Evolutionary conservation across 2,113 vertebrate genomes (phyloP), one percentile per base, ranked within the genome.

Genomic region (Pelvicachromis taeniatus): DNA sequence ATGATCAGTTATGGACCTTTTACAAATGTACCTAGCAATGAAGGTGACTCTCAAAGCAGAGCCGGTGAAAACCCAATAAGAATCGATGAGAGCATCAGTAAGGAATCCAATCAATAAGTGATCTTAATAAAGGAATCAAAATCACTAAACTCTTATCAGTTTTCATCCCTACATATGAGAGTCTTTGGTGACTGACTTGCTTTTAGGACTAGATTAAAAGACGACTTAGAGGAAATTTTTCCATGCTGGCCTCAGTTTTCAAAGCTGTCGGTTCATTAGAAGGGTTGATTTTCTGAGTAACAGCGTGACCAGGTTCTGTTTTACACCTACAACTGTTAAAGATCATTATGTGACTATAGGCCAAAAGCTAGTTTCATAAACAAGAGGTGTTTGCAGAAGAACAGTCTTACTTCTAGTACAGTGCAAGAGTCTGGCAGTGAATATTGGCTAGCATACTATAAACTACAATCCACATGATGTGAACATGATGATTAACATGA

Each of bases 1-100:
- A 59, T 59, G 0, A 0, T 59, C 14, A 35, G 29, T 61, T 61
- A 61, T 35, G 58, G 31, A 16, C 29, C 58, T 61, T 61, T 61
- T 61, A 61, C 29, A 61, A 35, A 61, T 1, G 58, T 35, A 61
- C 33, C 19, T 11, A 61, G 58, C 19, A 35, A 61, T n/a, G 58
- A 35, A 0, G 19, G 31, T 0, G 5, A 61, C 58, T 55, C 53
- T 61, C 58, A 61, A 33, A 61, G 29, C 16, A 59, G 58, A 59
- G 58, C 58, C 10, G 56, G 56, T 33, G 56, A 59, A 59, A 59
- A 33, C 56, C 56, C 5, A 59, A 59, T 33, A 59, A 33, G 56
- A 33, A 59, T 55, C 1, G 0, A 31, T 17, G 31, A 5, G 14
- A 59, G 56, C 17, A 19, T 61, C 33, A 61, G 35, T 33, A 61